These are phyloP conservation scores for Muscicapa adusta DNA, from an alignment of 2,113 vertebrate genomes.

Conservation along the genomic window DNA sequence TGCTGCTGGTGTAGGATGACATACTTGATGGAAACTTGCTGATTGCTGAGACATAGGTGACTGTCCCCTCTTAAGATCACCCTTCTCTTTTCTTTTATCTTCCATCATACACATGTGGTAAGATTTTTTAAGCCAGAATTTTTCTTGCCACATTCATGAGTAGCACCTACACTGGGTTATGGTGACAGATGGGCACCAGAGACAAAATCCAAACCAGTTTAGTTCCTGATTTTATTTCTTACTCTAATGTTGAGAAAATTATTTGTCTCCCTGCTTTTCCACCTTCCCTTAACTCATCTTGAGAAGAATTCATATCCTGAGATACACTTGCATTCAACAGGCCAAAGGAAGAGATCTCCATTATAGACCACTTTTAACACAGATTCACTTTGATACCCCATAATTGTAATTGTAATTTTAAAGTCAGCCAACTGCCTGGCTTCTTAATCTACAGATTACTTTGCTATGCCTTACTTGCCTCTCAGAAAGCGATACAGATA, in stretches of 20 bases:
- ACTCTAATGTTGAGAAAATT: not conserved
- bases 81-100: not conserved
- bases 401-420: constrained; percentile 18
- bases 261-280: not conserved
- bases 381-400: not conserved
- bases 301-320: not conserved
- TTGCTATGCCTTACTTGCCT: not conserved
- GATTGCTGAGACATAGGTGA: not conserved
- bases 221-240: not conserved
- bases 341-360: not conserved
- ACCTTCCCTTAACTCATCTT: not conserved
- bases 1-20: not conserved
- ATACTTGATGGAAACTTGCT: not conserved
- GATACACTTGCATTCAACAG: not conserved
- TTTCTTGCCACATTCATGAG: not conserved
- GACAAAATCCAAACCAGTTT: not conserved
- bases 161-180: not conserved
- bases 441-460: not conserved
- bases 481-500: not conserved
- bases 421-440: not conserved
- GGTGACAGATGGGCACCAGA: not conserved
- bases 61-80: not conserved
- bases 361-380: not conserved
- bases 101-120: fast-evolving
- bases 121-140: not conserved